Evolutionary conservation across 2,113 vertebrate genomes (phyloP).

Genomic region (Circaetus cinerascens): DNA sequence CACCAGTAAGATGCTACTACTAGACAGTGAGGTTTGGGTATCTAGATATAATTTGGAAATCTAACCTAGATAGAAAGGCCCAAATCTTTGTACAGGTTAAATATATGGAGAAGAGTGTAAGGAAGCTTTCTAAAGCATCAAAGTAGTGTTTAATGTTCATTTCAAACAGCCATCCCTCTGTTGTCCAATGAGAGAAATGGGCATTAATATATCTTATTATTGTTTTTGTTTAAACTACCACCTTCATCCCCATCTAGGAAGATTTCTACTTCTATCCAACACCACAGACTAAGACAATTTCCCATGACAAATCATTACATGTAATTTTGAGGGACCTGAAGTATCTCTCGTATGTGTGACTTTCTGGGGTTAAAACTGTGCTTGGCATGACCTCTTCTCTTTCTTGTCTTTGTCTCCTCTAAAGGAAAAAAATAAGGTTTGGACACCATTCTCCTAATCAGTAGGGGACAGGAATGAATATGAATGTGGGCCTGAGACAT

Average conservation of each 20-base stretch:
- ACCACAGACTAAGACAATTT: not conserved
- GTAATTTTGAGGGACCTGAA: accelerated
- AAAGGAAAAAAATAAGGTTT: not conserved
- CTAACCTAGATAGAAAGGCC: accelerated
- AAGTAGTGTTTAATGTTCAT: not conserved
- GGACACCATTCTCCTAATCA: not conserved
- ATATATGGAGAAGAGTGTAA: not conserved
- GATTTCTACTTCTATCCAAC: not conserved
- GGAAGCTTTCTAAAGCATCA: not conserved
- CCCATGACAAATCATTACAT: not conserved
- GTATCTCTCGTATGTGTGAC: accelerated
- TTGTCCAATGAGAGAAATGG: not conserved
- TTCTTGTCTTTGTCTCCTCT: not conserved
- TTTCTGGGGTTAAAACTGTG: not conserved
- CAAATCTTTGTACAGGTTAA: not conserved
- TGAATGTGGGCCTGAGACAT: not conserved
- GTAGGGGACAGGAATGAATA: not conserved
- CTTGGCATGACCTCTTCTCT: accelerated
- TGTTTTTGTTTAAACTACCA: not conserved
- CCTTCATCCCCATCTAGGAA: not conserved
- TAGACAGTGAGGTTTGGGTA: not conserved
- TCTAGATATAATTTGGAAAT: not conserved
- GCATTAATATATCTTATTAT: not conserved
- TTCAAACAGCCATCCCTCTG: not conserved
- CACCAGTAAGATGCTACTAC: not conserved